Conservation (phyloP, 2,113 vertebrate genomes). For the Cyphomyrus plagiostoma region DNA sequence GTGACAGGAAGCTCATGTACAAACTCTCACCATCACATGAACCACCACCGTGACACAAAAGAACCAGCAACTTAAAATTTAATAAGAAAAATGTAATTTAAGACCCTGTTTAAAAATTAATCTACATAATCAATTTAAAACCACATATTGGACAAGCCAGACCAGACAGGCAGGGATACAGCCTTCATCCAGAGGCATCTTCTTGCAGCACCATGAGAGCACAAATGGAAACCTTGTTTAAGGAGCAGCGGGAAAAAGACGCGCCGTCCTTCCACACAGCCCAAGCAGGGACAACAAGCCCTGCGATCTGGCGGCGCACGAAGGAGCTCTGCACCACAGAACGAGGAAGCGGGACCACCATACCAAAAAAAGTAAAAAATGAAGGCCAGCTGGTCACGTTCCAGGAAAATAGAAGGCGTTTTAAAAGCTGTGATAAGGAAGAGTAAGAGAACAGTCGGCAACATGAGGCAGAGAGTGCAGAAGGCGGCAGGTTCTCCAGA, state of each 20-base stretch:
- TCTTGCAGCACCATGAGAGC: neutral
- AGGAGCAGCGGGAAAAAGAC: neutral
- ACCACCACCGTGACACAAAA: neutral
- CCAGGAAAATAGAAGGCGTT: neutral
- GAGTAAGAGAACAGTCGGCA: neutral
- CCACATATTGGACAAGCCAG: neutral
- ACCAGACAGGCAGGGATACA: neutral
- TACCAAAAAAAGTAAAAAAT: neutral
- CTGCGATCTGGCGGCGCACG: neutral
- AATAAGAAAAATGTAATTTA: neutral
- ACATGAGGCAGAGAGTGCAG: neutral
- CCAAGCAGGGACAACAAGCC: neutral
- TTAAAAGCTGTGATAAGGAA: neutral
- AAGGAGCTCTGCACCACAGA: neutral
- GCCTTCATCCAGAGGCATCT: neutral
- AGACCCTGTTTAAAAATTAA: neutral
- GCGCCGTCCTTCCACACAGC: neutral
- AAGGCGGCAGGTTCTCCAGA: neutral
- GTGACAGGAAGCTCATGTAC: neutral
- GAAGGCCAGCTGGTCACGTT: neutral
- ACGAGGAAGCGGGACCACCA: neutral
- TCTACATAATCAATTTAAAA: neutral
- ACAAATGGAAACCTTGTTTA: conserved; percentile 2
- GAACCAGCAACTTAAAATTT: neutral
- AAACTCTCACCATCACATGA: neutral